These are phyloP conservation scores for Schizotus pectinicornis DNA, from an alignment of 2,888 invertebrate genomes.

Conservation along the genomic window DNA sequence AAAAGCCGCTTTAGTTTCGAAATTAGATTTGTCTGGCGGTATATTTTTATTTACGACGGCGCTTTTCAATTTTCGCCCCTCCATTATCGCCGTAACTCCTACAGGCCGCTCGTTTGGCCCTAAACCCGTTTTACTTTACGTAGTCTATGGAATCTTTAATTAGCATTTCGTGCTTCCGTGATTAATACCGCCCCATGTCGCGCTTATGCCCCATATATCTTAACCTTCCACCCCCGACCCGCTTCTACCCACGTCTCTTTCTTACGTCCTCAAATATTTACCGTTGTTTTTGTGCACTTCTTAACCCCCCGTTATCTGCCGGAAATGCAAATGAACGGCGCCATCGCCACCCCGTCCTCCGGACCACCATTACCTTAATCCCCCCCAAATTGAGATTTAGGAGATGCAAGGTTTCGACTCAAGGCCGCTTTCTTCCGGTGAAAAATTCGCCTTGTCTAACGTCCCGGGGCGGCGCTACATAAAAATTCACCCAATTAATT, in stretches of 20 bases:
- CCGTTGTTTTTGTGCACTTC: too few species aligned
- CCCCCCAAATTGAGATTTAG: constrained; percentile 4
- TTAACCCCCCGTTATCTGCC: constrained; percentile 19
- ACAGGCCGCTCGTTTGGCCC: not conserved
- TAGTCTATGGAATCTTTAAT: constrained; percentile 33
- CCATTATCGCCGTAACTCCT: too few species aligned
- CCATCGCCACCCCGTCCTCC: constrained; percentile 24
- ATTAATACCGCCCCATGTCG: constrained; percentile 41
- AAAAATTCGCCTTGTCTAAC: not conserved
- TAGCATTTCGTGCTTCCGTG: constrained; percentile 38
- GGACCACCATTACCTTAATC: constrained; percentile 11
- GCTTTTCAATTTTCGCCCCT: too few species aligned
- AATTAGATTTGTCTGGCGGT: too few species aligned
- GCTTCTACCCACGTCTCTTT: constrained; percentile 32
- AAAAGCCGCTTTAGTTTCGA: too few species aligned
- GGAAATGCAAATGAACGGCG: constrained; percentile 33
- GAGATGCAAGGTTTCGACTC: not conserved
- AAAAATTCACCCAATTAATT: constrained; percentile 8
- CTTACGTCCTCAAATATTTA: constrained; percentile 13
- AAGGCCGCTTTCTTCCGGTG: too few species aligned
- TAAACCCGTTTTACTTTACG: constrained; percentile 27
- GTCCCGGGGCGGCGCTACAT: not conserved
- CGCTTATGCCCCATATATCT: constrained; percentile 41
- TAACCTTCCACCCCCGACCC: constrained; percentile 30
- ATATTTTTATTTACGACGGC: too few species aligned